A percentile compares a stretch with the other conserved stretches of the same genome.
Conservation (phyloP, 2,797 vertebrate species). For the Aselliscus stoliczkanus region DNA sequence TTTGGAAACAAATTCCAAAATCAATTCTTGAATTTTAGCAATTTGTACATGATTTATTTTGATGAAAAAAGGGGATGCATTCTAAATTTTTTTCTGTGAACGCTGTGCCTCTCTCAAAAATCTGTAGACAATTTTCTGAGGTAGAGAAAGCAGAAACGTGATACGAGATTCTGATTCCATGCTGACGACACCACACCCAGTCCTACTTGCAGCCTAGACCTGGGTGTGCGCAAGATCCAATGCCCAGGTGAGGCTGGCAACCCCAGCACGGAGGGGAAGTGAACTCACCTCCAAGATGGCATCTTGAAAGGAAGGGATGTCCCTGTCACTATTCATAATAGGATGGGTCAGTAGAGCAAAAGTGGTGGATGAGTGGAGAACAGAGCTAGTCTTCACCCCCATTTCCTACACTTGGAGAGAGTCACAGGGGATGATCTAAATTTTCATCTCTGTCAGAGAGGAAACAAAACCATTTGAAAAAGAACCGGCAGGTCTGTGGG, state of each 20-base stretch:
- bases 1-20: neutral
- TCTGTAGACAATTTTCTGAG: neutral
- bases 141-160: neutral
- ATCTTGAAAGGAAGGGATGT: neutral
- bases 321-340: neutral
- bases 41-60: neutral
- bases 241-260: neutral
- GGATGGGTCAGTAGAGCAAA: neutral
- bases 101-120: neutral
- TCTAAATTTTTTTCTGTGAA: neutral
- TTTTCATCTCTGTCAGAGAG: neutral
- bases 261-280: neutral
- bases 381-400: neutral
- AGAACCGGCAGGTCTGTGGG: neutral
- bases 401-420: neutral
- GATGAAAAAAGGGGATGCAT: neutral
- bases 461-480: neutral
- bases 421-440: rapidly evolving
- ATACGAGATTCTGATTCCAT: neutral
- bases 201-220: too few relatives aligned
- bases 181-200: neutral
- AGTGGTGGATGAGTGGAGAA: neutral
- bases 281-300: neutral
- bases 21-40: neutral
- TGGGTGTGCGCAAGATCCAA: neutral